Base-by-base conservation (phyloP, 2,888 invertebrate species). In the Tetheella fluctuosa region DNA sequence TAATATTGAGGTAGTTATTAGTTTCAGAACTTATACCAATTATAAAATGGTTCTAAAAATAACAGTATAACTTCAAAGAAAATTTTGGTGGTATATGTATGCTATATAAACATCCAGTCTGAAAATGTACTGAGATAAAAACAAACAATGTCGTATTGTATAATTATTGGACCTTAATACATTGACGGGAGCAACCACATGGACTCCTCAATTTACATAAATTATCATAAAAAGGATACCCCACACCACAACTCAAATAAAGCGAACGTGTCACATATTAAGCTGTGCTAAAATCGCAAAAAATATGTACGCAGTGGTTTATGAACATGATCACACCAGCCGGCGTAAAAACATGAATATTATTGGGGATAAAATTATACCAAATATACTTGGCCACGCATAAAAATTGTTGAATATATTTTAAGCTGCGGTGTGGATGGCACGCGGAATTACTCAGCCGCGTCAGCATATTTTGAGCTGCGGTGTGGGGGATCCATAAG, bases 1-100 rank as follows among this genome's bases (percentile, higher is more conserved):
- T 90, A 91, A 89, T 90, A 91, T 91, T 93, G 93, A 93, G 93
- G 93, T 93, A 93, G 92, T 93, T 92, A 90, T 90, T 90, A 90
- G 92, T 92, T 91, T 90, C 90, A 88, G 89, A 92, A 93, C 91
- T 92, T 92, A 93, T 89, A 91, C 91, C 91, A 91, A 93, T 91
- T 85, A 91, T 83, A 88, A 84, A 89, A 89, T 90, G 85, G 86
- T 85, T 90, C 87, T 88, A 89, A 88, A 89, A 86, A 87, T 89
- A 91, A 90, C 88, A 89, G 85, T 83, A 78, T 76, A 79, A 87
- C 84, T 81, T 85, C 76, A 86, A 89, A 86, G 77, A 80, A 83
- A 86, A 80, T 79, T 82, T 79, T 75, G 77, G 79, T 84, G 81
- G 81, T 84, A 82, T 80, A 80, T 77, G 76, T 78, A 76, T 78